Base-by-base conservation (phyloP, 2,797 vertebrate genomes). In the Spatula clypeata region DNA sequence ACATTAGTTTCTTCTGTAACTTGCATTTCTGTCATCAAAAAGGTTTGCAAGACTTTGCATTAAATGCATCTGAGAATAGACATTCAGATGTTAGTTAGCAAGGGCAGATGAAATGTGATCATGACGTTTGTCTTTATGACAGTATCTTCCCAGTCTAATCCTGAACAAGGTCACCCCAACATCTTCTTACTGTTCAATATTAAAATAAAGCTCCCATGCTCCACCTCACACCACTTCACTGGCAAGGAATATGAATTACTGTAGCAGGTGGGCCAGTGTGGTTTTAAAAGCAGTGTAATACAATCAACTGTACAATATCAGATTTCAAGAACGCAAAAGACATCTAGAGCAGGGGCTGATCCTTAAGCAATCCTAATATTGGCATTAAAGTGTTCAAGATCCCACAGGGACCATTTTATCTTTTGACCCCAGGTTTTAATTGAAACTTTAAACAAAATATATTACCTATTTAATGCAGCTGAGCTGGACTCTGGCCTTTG, bases 391-490 rank as follows among this genome's bases (percentile, higher is more conserved):
- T 86, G 65, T 96, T 97, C 95, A 93, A 86, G 90, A 81, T 97
- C 95, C 97, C 98, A 97, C 23, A 31, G 84, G 94, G 96, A 84
- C 88, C 93, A 88, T 97, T 98, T 97, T 97, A 97, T 98, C 97
- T 97, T 98, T 93, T 98, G 97, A 97, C 96, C 93, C 60, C 73
- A 87, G 70, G 60, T 97, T 97, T 98, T 98, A 98, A 98, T 97
- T 98, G 97, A 98, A 98, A 98, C 95, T 97, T 98, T 98, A 98
- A 98, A 98, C 93, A 98, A 98, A 98, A 98, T 97, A 98, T 98
- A 98, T 98, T 98, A 96, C 98, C 96, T 96, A 97, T 95, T 97
- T 98, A 97, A 98, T 97, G 90, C 77, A 98, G 93, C 84, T 94
- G 93, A 98, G 94, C 86, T 97, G 84, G 96, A 94, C 93, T 88